Base-by-base conservation (phyloP, 30 jellyfish, hydroid and myxozoan genomes). In the Catostylus mosaicus region DNA sequence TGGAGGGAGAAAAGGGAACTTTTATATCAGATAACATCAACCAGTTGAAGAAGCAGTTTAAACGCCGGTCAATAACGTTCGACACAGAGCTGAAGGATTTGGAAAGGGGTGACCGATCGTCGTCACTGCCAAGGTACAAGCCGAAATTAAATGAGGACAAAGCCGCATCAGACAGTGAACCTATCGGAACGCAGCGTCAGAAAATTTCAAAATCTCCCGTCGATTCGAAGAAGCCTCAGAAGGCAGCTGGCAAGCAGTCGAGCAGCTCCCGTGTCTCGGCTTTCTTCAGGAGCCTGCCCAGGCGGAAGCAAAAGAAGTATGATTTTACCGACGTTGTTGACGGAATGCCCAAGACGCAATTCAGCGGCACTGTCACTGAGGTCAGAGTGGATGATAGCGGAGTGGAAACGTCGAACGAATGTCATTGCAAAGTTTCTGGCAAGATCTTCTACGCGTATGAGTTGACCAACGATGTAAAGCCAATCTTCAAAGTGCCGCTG, bases 401-500 rank as follows among this genome's bases (percentile, higher is more conserved):
- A 0, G 70, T 29, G 0, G 91, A 82, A 70, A 26, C 23, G 27
- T 32, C 51, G 18, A 48, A 32, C 18, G 82, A 54, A 11, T 81
- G 99, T 10, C 93, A 72, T 57, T 83, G 99, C 51, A 97, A 97
- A 18, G 82, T 95, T 19, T 89, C 97, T 12, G 99, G 99, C 35
- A 95, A 95, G 74, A 87, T 95, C 1, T 95, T 95, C 68, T 89
- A 95, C 72, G 96, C 94, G 23, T 89, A 47, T 57, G 91, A 72
- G 12, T 30, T 60, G 20, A 91, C 75, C 1, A 84, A 57, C 20
- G 97, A 83, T 24, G 52, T 75, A 63, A 95, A 89, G 83, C 99
- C 99, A 1, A 38, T 95, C 5, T 73, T 95, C 67, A 95, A 95
- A 62, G 89, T 95, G 29, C 99, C 99, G 32, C 78, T 95, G 67